These are phyloP conservation scores for Oryzias melastigma DNA, from an alignment of 2,113 vertebrate genomes.

Conservation along the genomic window DNA sequence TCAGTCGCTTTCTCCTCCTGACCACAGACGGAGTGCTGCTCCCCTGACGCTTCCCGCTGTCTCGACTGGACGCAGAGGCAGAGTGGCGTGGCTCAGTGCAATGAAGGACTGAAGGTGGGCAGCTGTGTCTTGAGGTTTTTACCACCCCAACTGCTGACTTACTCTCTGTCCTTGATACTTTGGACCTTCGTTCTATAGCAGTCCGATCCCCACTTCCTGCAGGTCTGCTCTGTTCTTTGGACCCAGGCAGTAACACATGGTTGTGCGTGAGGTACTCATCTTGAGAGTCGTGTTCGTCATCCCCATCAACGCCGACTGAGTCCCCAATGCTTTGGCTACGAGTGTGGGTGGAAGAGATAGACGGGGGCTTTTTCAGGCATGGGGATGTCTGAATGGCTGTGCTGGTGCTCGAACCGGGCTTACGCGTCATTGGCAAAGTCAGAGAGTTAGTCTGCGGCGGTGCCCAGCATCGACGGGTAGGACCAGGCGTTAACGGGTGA, in stretches of 20 bases:
- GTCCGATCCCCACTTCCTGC: conserved; percentile 29
- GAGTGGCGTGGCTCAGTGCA: conserved; percentile 55
- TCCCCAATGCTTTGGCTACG: conserved; percentile 73
- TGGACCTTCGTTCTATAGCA: conserved; percentile 56
- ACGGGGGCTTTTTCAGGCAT: conserved; percentile 77
- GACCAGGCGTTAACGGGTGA: conserved; percentile 75
- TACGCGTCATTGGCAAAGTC: conserved; percentile 79
- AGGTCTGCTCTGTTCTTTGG: conserved; percentile 52
- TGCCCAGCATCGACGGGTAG: conserved; percentile 75
- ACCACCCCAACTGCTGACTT: conserved; percentile 52
- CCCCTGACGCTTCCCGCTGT: conserved; percentile 55
- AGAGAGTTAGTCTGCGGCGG: conserved; percentile 75
- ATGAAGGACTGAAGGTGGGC: conserved; percentile 50
- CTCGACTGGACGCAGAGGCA: conserved; percentile 51
- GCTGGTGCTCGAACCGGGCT: conserved; percentile 75
- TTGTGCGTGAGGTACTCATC: conserved; percentile 59
- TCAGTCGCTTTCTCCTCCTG: conserved; percentile 57
- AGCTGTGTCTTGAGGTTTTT: conserved; percentile 64
- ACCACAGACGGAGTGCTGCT: conserved; percentile 51
- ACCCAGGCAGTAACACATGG: conserved; percentile 27
- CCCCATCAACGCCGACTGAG: conserved; percentile 56
- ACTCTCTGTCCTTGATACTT: conserved; percentile 39
- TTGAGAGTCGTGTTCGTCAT: conserved; percentile 69
- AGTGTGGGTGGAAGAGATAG: conserved; percentile 54
- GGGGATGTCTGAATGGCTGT: conserved; percentile 86